Base-by-base conservation (phyloP, 2,113 vertebrate species). In the Nycticebus coucang region DNA sequence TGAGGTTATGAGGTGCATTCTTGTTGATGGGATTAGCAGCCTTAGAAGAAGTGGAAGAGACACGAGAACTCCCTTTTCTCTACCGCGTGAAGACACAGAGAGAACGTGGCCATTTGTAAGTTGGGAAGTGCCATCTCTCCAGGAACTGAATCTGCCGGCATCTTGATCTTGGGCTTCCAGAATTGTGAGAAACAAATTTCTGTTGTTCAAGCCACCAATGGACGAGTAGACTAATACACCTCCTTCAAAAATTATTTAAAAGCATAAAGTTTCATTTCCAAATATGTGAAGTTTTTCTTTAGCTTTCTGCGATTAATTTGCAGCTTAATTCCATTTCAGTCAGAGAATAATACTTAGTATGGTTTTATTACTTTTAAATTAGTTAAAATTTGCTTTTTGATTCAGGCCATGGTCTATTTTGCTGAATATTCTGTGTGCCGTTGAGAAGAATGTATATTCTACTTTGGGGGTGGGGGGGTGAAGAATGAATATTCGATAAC, bases 241-340 rank as follows among this genome's bases (percentile, higher is more conserved):
- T 77, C 11, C 45, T 77, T 77, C 21, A 14, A 74, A 30, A 84
- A 85, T 66, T 84, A 91, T 72, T 77, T 91, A n/a, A 57, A 87
- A 79, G 13, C 59, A 4, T 33, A n/a, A 26, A 50, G 7, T 85
- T 92, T 92, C 26, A 81, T 71, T 89, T 78, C 24, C 7, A 81
- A 72, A n/a, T 59, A 22, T 60, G 83, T 72, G 17, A 41, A 87
- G 33, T 60, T 28, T 87, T 93, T 74, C 45, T n/a, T 93, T 55
- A 10, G 5, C 37, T 71, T 71, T 91, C 57, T 89, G 30, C 50
- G 35, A 26, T 90, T 74, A 53, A 79, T 86, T 89, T 86, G 45
- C 21, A 81, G 37, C 69, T 89, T 89, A 90, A 82, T 83, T 82
- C 11, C 41, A 41, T 41, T 41, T 41, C 5, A 41, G 41, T 41